phyloP scores from a whole-genome alignment of 2,113 vertebrate species.

The Andinoacara biseriatus region DNA sequence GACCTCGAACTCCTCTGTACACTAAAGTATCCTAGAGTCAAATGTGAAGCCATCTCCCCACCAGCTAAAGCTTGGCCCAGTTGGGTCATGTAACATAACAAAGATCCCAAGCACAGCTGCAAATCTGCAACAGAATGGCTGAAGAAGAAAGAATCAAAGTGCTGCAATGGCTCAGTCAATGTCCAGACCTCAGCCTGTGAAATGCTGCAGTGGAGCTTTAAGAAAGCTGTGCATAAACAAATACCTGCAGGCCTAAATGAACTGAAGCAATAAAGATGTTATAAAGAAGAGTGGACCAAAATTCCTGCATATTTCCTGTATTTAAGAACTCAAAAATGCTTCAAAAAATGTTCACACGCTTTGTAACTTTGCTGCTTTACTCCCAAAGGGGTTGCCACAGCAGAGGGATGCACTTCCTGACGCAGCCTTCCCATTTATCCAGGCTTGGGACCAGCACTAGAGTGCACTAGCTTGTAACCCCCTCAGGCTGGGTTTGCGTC shows the following conservation, averaged over 20 bases:
- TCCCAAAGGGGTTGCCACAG: background rate
- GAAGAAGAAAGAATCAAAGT: background rate
- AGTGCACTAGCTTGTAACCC: background rate
- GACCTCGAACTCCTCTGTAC: background rate
- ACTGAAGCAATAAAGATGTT: too few species aligned
- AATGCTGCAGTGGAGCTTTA: background rate
- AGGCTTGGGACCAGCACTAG: background rate
- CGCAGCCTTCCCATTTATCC: too few species aligned
- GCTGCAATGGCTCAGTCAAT: background rate
- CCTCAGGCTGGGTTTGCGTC: background rate
- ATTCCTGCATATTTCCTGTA: too few species aligned
- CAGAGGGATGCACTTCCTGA: background rate
- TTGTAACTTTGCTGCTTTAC: background rate
- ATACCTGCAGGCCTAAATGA: too few species aligned
- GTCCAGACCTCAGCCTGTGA: background rate
- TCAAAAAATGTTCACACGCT: too few species aligned
- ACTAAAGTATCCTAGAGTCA: background rate
- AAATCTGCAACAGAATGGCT: background rate
- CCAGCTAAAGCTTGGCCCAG: accelerated
- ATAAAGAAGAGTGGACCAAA: too few species aligned
- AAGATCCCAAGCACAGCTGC: background rate
- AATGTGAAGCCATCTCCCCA: background rate
- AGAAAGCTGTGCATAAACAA: background rate
- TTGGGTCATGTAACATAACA: background rate
- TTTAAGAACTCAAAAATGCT: too few species aligned